A percentile compares a stretch with the other conserved stretches of the same genome.
These are phyloP conservation scores for Sceloporus undulatus DNA, from an alignment of 2,113 vertebrate species.

Conservation along the genomic window DNA sequence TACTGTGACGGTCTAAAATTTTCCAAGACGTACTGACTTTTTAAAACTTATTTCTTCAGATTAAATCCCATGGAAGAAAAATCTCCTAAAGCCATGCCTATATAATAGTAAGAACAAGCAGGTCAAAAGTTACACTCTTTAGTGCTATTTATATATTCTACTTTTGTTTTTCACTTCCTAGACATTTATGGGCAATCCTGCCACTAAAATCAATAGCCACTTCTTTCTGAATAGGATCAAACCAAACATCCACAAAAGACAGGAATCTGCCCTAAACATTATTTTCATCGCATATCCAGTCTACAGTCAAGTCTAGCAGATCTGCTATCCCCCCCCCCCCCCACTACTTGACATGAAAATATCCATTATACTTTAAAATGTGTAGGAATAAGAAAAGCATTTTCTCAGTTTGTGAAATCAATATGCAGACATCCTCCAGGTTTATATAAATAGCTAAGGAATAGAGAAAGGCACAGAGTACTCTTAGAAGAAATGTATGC, in stretches of 20 bases:
- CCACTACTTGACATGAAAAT: neutral
- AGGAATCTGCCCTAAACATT: neutral
- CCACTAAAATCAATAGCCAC: neutral
- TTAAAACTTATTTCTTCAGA: slow-evolving; percentile 46
- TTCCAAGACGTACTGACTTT: slow-evolving; percentile 42
- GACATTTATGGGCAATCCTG: neutral
- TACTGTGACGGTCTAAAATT: neutral
- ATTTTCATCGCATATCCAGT: neutral
- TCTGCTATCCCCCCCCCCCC: slow-evolving; percentile 10
- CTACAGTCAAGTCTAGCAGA: slow-evolving; percentile 33
- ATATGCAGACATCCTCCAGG: neutral
- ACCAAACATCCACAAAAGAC: neutral
- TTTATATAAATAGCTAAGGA: neutral
- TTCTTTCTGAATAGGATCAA: neutral
- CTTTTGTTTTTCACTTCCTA: neutral
- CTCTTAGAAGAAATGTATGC: neutral
- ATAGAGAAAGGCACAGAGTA: neutral
- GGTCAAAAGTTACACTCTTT: neutral
- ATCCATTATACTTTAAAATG: neutral
- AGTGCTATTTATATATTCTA: neutral
- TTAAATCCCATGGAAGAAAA: slow-evolving; percentile 11
- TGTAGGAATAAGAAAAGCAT: neutral
- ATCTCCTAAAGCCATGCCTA: neutral
- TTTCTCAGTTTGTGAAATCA: neutral
- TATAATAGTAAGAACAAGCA: neutral